Evolutionary conservation across 1,140 invertebrate species (phyloP), one percentile per base, ranked within the genome.

Genomic region (Aricia agestis): DNA sequence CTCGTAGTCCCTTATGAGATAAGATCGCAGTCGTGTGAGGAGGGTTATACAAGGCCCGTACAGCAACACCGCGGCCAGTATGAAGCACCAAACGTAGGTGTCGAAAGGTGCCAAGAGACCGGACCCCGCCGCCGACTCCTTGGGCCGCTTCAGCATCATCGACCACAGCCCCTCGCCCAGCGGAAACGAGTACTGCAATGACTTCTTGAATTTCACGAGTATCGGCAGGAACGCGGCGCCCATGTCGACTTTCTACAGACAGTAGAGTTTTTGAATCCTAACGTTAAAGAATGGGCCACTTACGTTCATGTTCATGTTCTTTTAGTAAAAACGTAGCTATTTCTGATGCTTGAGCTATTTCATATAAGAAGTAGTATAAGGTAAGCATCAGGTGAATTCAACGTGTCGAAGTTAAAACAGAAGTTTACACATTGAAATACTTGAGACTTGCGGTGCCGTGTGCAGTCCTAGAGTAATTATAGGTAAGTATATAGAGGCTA

Each of bases 51-150:
- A 93, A 0, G 97, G 97, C 0, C 96, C 96, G 61, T 97, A 95
- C 0, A 93, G 88, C 17, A 96, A 75, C 1, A 97, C 87, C 0
- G 96, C 95, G 1, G 94, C 90, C 2, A 97, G 84, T 74, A 97
- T 96, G 13, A 96, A 72, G 71, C 89, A 91, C 89, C 97, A 98
- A 1, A 98, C 97, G 68, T 94, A 92, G 9, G 86, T 91, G 61
- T 95, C 94, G 78, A 97, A 97, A 0, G 97, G 96, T 10, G 96
- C 96, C 25, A 97, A 83, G 6, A 98, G 90, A 36, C 96, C 96
- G 1, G 96, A 96, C 0, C 96, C 96, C n/a, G 95, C 94, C 0
- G 96, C 96, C 0, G 96, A 97, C 80, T 95, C 95, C 66, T 93
- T 92, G 0, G 97, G 97, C 70, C 96, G 90, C 80, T 94, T 95